A percentile compares a stretch with the other conserved stretches of the same genome.
These are phyloP conservation scores for Tiphia femorata DNA, from an alignment of 2,888 invertebrate species.

Conservation along the genomic window DNA sequence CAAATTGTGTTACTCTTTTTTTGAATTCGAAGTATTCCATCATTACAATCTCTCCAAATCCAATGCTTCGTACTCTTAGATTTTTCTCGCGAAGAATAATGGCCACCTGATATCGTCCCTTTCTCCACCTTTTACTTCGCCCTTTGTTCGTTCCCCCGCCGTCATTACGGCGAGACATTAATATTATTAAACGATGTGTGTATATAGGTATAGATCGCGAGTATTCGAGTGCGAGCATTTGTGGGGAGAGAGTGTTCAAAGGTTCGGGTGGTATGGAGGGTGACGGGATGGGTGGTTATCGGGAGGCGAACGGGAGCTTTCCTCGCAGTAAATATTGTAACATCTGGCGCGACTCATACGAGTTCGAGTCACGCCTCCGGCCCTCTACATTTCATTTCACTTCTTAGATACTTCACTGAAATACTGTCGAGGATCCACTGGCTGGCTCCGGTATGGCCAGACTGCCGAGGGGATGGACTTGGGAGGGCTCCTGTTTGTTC, in stretches of 20 bases:
- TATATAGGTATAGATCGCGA: neutral
- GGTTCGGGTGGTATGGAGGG: neutral
- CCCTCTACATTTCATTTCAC: conserved; percentile 62
- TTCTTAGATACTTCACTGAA: conserved; percentile 60
- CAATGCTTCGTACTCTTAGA: too few relatives aligned
- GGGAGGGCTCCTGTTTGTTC: conserved; percentile 30
- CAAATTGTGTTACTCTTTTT: too few relatives aligned
- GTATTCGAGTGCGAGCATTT: neutral
- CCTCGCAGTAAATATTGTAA: conserved; percentile 63
- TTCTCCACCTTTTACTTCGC: conserved; percentile 8
- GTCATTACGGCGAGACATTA: conserved; percentile 25
- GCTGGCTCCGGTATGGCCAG: conserved; percentile 26
- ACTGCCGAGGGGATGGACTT: conserved; percentile 24
- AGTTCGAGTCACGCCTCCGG: conserved; percentile 60
- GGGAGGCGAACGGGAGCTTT: conserved; percentile 21
- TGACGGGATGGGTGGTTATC: neutral
- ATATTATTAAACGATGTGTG: conserved; percentile 40
- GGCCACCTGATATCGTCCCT: too few relatives aligned
- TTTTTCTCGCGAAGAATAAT: too few relatives aligned
- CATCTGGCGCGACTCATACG: conserved; percentile 63
- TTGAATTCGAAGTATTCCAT: too few relatives aligned
- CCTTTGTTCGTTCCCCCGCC: neutral
- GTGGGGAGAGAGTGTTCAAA: neutral
- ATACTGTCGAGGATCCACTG: conserved; percentile 53
- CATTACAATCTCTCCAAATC: too few relatives aligned